Conservation (phyloP, 2,113 vertebrate genomes). For the Planiliza haematocheilus region DNA sequence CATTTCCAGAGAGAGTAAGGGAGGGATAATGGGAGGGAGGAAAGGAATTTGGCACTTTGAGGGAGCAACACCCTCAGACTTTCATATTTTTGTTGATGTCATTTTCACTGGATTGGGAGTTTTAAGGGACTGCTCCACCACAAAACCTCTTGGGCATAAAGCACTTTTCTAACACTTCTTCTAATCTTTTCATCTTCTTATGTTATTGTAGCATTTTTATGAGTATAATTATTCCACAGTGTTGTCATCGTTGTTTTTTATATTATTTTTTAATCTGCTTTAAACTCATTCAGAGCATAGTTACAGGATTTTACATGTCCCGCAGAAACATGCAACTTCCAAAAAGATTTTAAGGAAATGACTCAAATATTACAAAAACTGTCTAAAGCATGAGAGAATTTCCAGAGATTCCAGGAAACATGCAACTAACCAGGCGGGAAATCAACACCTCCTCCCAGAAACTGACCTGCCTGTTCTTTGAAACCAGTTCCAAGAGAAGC, state of each 20-base stretch:
- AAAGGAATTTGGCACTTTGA: slow-evolving; percentile 60
- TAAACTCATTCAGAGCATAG: background rate
- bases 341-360: background rate
- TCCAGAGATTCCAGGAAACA: background rate
- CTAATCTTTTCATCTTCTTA: background rate
- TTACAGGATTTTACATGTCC: background rate
- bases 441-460: slow-evolving; percentile 45
- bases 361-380: background rate
- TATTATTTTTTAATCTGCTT: background rate
- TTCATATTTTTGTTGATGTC: slow-evolving; percentile 57
- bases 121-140: slow-evolving; percentile 27
- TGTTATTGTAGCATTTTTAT: slow-evolving; percentile 19
- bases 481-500: slow-evolving; percentile 58
- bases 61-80: slow-evolving; percentile 48
- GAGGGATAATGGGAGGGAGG: slow-evolving; percentile 53
- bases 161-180: slow-evolving; percentile 12
- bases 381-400: background rate
- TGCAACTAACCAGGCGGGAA: slow-evolving; percentile 13
- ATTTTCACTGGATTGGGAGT: slow-evolving; percentile 50
- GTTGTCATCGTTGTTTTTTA: background rate
- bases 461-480: slow-evolving; percentile 29
- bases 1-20: slow-evolving; percentile 68
- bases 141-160: slow-evolving; percentile 36
- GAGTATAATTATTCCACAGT: background rate
- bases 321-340: background rate